Base-by-base conservation (phyloP, 2,888 invertebrate genomes). In the Antheraea assamensis region DNA sequence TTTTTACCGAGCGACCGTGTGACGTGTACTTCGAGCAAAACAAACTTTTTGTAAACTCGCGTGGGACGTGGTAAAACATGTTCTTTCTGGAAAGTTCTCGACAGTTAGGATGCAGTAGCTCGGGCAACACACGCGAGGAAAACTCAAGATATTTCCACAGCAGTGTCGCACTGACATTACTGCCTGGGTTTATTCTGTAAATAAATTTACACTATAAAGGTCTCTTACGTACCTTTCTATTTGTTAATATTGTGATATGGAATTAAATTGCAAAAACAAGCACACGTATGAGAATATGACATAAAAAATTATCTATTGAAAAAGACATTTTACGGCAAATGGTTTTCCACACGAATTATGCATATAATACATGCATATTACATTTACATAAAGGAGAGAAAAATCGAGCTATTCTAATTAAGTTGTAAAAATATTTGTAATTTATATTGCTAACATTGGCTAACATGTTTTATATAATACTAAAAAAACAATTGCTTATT, bases 81-180 rank as follows among this genome's bases (percentile, higher is more conserved):
- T 61, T 64, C 61, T 64, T 64, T 64, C 30, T 64, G 5, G 61
- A 64, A 64, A 64, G 27, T 64, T 64, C 61, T 15, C 17, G 15
- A 64, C 61, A 64, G 61, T 30, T 30, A 17, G 19, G 15, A 30
- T 15, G 61, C 27, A 30, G 27, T 64, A 30, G 30, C 30, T 64
- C 61, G 4, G 61, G 61, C 27, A 30, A 30, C 30, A 64, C 30
- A 30, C 61, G 61, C 27, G 30, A 17, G 30, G 3, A 17, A 30
- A 17, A 15, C 30, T 64, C 17, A 30, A 64, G 42, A 42, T 42
- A 42, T 42, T 42, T 13, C 42, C 42, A 10, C 13, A 17, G 15
- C 10, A 64, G 61, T 30, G 17, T 5, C 7, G 27, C 30, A 64
- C 61, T 64, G 30, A 58, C 61, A 30, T 64, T 64, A 58, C 13